These are phyloP conservation scores for Pyrgus malvae DNA, from an alignment of 2,888 invertebrate genomes.

Conservation along the genomic window DNA sequence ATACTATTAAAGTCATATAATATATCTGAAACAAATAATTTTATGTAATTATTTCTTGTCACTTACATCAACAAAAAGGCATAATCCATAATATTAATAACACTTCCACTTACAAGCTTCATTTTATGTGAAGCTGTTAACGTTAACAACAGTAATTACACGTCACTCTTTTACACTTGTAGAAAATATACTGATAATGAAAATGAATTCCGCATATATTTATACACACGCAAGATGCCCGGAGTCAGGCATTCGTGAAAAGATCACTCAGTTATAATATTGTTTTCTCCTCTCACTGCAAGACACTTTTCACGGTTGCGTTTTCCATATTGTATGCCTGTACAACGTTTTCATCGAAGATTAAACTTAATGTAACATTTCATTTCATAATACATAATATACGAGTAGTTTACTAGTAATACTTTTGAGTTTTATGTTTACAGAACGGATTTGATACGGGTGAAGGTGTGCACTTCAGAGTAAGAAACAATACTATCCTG, in stretches of 20 bases:
- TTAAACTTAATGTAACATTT: no score
- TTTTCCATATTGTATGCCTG: not conserved
- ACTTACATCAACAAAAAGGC: conserved; percentile 22
- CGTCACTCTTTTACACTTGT: conserved; percentile 68
- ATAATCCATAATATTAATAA: conserved; percentile 35
- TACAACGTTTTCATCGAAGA: not conserved
- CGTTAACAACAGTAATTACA: conserved; percentile 45
- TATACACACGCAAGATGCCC: conserved; percentile 71
- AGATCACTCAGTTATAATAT: conserved; percentile 56
- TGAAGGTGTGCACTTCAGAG: no score
- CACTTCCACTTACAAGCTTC: conserved; percentile 75
- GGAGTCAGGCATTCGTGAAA: conserved; percentile 78
- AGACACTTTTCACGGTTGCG: conserved; percentile 33
- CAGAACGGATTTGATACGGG: no score
- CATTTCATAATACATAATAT: no score
- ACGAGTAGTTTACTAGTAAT: no score
- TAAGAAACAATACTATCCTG: no score
- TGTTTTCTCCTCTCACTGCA: conserved; percentile 58
- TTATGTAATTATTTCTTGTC: conserved; percentile 4
- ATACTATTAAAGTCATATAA: conserved; percentile 50
- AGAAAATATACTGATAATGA: conserved; percentile 76
- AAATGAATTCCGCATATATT: conserved; percentile 80
- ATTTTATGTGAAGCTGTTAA: conserved; percentile 65
- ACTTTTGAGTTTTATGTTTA: no score
- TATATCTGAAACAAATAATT: conserved; percentile 60